Evolutionary conservation across 37 sponge, comb jelly and placozoan genomes (phyloP).

Genomic region (Beroe ovata): DNA sequence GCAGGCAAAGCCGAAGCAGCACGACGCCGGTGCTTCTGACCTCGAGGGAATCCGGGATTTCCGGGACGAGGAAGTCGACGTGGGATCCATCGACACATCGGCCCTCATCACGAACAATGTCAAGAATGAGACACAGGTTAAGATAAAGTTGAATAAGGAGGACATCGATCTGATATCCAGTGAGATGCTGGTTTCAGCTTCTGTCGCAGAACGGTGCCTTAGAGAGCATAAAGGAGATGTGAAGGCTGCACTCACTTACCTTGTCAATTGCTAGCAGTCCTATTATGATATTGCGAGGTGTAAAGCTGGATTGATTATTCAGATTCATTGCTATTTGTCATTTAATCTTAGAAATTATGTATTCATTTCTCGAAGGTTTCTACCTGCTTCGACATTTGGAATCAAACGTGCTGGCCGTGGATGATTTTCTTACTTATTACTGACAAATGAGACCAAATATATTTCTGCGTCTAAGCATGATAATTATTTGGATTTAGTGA

Average conservation of each 20-base stretch:
- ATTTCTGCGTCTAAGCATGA: no score
- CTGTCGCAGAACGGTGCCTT: conserved; percentile 43
- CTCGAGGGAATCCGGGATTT: conserved; percentile 51
- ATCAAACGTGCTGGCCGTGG: no score
- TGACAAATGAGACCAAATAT: no score
- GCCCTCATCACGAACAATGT: background rate
- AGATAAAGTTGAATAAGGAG: conserved; percentile 64
- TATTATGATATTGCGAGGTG: no score
- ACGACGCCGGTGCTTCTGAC: conserved; percentile 56
- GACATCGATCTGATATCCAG: conserved; percentile 59
- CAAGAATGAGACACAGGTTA: conserved; percentile 24
- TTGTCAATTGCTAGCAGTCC: conserved; percentile 51
- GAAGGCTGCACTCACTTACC: conserved; percentile 30
- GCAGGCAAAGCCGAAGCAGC: conserved; percentile 56
- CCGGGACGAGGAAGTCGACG: conserved; percentile 36
- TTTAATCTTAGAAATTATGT: no score
- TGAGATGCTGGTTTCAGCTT: conserved; percentile 31
- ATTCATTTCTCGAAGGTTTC: no score
- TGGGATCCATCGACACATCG: conserved; percentile 53
- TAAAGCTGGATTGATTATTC: no score
- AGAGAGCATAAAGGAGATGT: conserved; percentile 60
- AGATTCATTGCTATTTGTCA: no score
- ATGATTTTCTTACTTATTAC: no score
- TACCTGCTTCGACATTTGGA: no score
- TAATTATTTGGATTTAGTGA: no score